A percentile compares a stretch with the other conserved stretches of the same genome.
These are phyloP conservation scores for Drosophila vallismaia DNA, from an alignment of 2,888 invertebrate genomes.

Conservation along the genomic window DNA sequence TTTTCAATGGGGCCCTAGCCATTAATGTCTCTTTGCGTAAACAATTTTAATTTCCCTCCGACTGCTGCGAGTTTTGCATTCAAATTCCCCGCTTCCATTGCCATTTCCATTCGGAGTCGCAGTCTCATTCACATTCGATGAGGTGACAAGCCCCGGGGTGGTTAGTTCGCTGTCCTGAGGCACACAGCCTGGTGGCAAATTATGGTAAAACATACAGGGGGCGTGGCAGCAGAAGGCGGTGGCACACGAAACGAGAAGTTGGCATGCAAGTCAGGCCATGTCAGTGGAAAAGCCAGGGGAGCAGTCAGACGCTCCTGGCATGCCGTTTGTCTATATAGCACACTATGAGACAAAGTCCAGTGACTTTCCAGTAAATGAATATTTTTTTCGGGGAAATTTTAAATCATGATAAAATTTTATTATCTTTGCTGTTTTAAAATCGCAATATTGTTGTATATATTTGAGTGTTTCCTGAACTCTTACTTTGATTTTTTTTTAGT, in stretches of 20 bases:
- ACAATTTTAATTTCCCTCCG: slow-evolving; percentile 70
- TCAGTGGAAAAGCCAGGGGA: slow-evolving; percentile 27
- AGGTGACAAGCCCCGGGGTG: slow-evolving; percentile 66
- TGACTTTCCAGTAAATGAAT: not conserved
- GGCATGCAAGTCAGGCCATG: slow-evolving; percentile 55
- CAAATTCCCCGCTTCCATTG: not conserved
- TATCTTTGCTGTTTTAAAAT: not conserved
- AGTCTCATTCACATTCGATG: slow-evolving; percentile 60
- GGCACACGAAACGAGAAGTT: slow-evolving; percentile 69
- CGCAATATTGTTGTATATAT: not conserved
- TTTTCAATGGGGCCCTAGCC: slow-evolving; percentile 48
- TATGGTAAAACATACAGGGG: slow-evolving; percentile 74
- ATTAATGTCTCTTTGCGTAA: slow-evolving; percentile 73
- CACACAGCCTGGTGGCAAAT: slow-evolving; percentile 65
- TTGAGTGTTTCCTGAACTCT: not conserved
- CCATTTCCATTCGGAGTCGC: slow-evolving; percentile 44
- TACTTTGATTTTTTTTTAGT: slow-evolving; percentile 2
- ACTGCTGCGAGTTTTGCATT: slow-evolving; percentile 57
- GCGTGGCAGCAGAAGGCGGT: slow-evolving; percentile 27
- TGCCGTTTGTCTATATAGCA: slow-evolving; percentile 22
- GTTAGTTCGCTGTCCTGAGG: slow-evolving; percentile 7
- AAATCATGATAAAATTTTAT: not conserved
- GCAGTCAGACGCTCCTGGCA: slow-evolving; percentile 35
- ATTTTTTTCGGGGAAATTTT: not conserved
- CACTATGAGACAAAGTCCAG: slow-evolving; percentile 25